Evolutionary conservation across 2,888 invertebrate genomes (phyloP), one percentile per base, ranked within the genome.

Genomic region (Drosophila borealis): DNA sequence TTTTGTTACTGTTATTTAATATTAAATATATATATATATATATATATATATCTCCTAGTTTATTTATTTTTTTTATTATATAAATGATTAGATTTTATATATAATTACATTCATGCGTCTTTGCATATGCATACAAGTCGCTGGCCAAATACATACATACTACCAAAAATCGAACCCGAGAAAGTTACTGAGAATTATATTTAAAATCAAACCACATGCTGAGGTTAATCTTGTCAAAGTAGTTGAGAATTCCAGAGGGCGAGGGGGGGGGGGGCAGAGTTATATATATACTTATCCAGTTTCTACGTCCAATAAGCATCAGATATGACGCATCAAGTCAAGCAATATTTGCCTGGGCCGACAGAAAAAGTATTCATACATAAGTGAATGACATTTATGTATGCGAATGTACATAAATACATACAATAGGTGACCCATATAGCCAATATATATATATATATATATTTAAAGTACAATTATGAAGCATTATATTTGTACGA

Each of bases 401-500:
- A 44, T 19, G 36, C n/a, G 33, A 25, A 51, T 67, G 48, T 41
- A 39, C 17, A 10, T 29, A 29, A 29, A 29, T 37, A 46, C 62
- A 57, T 74, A 68, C 44, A 62, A 70, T 70, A 51, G 33, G 25
- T 67, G 39, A 67, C 74, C 74, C 74, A 74, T 59, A 62, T 67
- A 73, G 67, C 62, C 74, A 74, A 55, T 73, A 61, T 59, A 64
- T 67, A 54, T 73, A 36, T 50, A 14, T 53, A 59, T 66, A 50
- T 36, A 36, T 36, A 36, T 74, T 74, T 56, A 54, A 69, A 69
- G 56, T 75, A 78, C 70, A 74, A 69, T 75, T 70, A 61, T 70
- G 66, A 73, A 80, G 59, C 73, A 57, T 51, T 73, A 77, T 70
- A 76, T 78, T 69, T 74, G 74, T 77, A 75, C 77, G 73, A 25